A percentile compares a stretch with the other conserved stretches of the same genome.
Evolutionary conservation across 2,113 vertebrate species (phyloP).

Genomic region (Strix uralensis): DNA sequence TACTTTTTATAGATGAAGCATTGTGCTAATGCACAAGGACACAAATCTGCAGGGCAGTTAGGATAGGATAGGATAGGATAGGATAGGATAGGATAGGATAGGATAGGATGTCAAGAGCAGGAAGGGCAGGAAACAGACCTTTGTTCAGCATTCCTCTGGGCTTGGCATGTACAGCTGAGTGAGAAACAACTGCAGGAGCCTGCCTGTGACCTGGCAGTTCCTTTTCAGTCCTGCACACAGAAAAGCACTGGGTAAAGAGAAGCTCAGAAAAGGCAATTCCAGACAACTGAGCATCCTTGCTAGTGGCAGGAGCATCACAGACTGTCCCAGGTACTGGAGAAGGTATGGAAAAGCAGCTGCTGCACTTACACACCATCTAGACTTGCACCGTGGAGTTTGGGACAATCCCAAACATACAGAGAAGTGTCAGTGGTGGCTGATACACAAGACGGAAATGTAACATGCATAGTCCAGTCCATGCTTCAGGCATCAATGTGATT

Average conservation of each 20-base stretch:
- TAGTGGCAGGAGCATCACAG: not conserved
- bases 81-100: not conserved
- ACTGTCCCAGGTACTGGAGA: accelerated
- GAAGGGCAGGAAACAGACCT: not conserved
- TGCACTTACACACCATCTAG: not conserved
- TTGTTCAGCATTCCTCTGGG: not conserved
- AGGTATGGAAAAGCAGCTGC: not conserved
- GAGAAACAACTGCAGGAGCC: not conserved
- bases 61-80: too few species aligned
- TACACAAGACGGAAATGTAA: accelerated
- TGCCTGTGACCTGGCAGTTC: accelerated
- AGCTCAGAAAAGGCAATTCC: not conserved
- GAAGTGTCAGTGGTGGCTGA: not conserved
- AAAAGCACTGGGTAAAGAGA: not conserved
- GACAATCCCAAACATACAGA: accelerated
- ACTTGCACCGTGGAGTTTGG: accelerated
- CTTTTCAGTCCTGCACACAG: not conserved
- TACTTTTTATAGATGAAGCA: not conserved
- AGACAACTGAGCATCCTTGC: not conserved
- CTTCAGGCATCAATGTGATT: not conserved
- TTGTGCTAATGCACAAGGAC: not conserved
- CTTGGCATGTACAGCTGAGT: not conserved
- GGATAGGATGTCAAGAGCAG: not conserved
- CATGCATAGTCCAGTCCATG: accelerated
- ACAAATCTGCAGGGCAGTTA: not conserved